Percentiles rank a stretch among this genome's conserved stretches.
Evolutionary conservation across 2,888 invertebrate species (phyloP).

Genomic region (Hyalella azteca): DNA sequence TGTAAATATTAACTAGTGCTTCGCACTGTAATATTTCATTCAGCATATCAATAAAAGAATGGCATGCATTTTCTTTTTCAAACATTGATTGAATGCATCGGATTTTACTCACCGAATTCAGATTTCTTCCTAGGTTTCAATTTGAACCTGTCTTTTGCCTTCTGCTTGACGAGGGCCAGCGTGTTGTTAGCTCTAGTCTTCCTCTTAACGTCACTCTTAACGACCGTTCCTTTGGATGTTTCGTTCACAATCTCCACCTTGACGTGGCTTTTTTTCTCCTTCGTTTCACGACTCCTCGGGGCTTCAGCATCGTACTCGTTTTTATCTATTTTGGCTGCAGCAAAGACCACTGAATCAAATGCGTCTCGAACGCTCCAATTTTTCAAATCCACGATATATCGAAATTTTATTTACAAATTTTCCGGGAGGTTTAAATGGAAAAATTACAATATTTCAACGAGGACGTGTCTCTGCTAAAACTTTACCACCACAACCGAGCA

Average conservation of each 20-base stretch:
- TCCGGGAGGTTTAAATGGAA: no score
- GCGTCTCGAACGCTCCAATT: no score
- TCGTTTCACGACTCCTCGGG: background rate
- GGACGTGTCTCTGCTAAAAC: no score
- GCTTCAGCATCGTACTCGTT: conserved; percentile 23
- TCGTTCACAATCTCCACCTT: conserved; percentile 6
- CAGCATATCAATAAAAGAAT: no score
- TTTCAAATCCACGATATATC: no score
- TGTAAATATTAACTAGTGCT: no score
- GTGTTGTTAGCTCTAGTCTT: background rate
- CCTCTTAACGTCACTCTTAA: background rate
- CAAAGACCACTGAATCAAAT: background rate
- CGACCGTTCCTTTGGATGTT: background rate
- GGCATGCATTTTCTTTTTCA: no score
- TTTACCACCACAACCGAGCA: no score
- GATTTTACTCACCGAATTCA: background rate
- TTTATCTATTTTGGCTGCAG: conserved; percentile 26
- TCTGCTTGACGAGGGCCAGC: background rate
- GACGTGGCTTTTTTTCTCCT: background rate
- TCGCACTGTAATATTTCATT: no score
- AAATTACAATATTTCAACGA: no score
- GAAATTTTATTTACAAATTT: no score
- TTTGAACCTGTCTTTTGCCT: conserved; percentile 12
- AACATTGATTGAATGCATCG: no score
- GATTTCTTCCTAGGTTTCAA: background rate